Conservation (phyloP, 2,888 invertebrate species). For the Mactromeris polynyma region DNA sequence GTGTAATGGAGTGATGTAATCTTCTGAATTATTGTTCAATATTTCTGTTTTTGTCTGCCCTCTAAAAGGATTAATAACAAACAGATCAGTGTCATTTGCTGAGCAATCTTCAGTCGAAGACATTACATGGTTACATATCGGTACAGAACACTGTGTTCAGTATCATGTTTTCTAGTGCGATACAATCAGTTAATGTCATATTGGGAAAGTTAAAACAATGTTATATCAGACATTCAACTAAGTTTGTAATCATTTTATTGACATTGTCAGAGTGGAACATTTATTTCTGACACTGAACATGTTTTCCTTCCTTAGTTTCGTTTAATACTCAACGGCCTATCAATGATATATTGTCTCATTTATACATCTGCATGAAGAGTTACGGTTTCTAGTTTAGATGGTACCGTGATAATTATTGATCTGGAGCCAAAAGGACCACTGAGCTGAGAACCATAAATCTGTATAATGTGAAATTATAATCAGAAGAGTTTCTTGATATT, state of each 20-base stretch:
- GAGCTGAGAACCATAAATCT: background rate
- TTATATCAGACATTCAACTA: background rate
- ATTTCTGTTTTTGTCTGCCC: too few relatives aligned
- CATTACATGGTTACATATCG: too few relatives aligned
- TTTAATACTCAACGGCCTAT: background rate
- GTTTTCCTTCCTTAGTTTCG: background rate
- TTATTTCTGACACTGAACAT: background rate
- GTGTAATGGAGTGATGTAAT: too few relatives aligned
- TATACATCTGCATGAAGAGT: background rate
- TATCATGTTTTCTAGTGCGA: too few relatives aligned
- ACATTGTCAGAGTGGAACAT: background rate
- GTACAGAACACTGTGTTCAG: too few relatives aligned
- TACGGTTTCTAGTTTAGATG: background rate
- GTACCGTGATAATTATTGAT: background rate
- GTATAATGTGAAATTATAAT: constrained; percentile 5
- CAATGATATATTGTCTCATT: background rate
- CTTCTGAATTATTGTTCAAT: too few relatives aligned
- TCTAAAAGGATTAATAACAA: too few relatives aligned
- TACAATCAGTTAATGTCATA: background rate
- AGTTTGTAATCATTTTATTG: background rate
- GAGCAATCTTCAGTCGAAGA: too few relatives aligned
- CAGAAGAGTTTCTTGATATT: background rate
- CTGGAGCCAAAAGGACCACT: background rate
- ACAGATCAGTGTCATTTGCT: too few relatives aligned
- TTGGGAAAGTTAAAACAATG: background rate